A percentile compares a stretch with the other conserved stretches of the same genome.
Evolutionary conservation across 2,797 vertebrate species (phyloP).

Genomic region (Micropoecilia bifurca): DNA sequence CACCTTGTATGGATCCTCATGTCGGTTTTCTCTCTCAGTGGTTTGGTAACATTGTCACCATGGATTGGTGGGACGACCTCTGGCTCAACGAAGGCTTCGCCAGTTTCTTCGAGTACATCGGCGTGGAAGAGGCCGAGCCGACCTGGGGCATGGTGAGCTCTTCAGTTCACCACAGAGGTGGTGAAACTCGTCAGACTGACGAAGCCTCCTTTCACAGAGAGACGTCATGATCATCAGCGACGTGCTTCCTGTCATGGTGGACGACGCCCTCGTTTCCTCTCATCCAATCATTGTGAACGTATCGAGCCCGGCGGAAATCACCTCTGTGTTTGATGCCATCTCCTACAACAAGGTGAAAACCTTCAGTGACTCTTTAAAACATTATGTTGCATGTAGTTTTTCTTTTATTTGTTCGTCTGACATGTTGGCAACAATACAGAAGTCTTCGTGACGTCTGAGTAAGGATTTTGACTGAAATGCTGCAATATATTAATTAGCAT

Average conservation of each 20-base stretch:
- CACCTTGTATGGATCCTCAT: not conserved
- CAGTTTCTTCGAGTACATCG: constrained; percentile 95
- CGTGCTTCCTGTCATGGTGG: constrained; percentile 91
- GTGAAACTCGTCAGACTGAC: not conserved
- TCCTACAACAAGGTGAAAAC: constrained; percentile 93
- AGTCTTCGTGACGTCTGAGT: not conserved
- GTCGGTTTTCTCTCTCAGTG: constrained; percentile 81
- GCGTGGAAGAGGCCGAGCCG: constrained; percentile 82
- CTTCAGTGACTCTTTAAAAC: not conserved
- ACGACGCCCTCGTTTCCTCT: constrained; percentile 92
- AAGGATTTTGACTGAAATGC: not conserved
- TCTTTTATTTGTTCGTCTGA: not conserved
- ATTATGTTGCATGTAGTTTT: not conserved
- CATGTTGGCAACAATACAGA: not conserved
- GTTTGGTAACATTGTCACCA: constrained; percentile 98
- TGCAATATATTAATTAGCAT: not conserved
- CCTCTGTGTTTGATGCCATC: constrained; percentile 95
- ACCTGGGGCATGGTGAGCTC: constrained; percentile 90
- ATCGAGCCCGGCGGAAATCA: constrained; percentile 91
- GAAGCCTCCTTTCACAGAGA: constrained; percentile 72
- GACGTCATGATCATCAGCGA: constrained; percentile 91
- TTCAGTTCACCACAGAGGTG: not conserved
- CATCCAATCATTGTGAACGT: constrained; percentile 91
- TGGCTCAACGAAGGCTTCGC: constrained; percentile 99
- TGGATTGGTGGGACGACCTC: constrained; percentile 99